A percentile compares a stretch with the other conserved stretches of the same genome.
phyloP scores from a whole-genome alignment of 2,888 invertebrate genomes.

The Agriopis leucophaearia region DNA sequence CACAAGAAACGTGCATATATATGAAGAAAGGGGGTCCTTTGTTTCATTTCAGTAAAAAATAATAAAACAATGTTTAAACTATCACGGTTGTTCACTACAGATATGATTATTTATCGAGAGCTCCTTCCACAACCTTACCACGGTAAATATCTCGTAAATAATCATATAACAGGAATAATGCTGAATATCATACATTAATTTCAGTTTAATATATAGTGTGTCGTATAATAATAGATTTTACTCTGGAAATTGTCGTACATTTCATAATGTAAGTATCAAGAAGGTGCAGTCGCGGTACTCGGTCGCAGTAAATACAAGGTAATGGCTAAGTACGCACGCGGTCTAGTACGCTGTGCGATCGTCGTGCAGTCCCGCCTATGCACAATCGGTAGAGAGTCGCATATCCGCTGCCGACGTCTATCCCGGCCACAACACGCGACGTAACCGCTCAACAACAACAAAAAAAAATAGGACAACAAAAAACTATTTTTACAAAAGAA shows the following conservation, averaged over 20 bases:
- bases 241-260: conserved; percentile 4
- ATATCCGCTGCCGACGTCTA: conserved; percentile 76
- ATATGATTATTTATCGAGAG: too few species aligned
- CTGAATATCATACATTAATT: too few species aligned
- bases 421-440: conserved; percentile 79
- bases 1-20: background rate
- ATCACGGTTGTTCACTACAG: too few species aligned
- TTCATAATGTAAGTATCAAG: conserved; percentile 69
- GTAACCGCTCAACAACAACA: conserved; percentile 79
- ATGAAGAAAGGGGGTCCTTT: background rate
- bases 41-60: background rate
- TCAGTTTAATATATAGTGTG: too few species aligned
- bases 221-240: conserved; percentile 8
- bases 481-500: conserved; percentile 78
- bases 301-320: conserved; percentile 86
- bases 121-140: too few species aligned
- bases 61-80: too few species aligned
- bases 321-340: conserved; percentile 87
- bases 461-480: conserved; percentile 70
- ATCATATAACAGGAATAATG: too few species aligned
- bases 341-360: conserved; percentile 85
- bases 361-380: conserved; percentile 86
- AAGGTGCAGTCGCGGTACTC: conserved; percentile 55
- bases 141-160: too few species aligned
- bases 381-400: conserved; percentile 84